phyloP scores from a whole-genome alignment of 2,113 vertebrate genomes.

The Tetrax tetrax region DNA sequence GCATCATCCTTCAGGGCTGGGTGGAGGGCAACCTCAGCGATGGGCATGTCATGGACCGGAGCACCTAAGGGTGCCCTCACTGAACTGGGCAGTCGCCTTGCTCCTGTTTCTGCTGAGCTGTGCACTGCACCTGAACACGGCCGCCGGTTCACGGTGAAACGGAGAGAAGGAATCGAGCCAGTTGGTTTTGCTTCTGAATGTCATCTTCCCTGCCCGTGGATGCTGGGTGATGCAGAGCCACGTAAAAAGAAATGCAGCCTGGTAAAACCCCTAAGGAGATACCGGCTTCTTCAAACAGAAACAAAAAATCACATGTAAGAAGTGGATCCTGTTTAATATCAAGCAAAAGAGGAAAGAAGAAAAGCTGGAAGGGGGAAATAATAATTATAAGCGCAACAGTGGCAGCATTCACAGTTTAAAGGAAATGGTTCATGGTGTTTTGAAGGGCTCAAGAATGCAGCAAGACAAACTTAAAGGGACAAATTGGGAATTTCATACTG shows the following conservation, averaged over 20 bases:
- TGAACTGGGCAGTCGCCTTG: background rate
- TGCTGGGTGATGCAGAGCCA: background rate
- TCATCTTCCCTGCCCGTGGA: background rate
- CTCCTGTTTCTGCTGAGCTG: background rate
- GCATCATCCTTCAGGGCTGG: background rate
- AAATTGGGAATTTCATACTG: background rate
- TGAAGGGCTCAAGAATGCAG: background rate
- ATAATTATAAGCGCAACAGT: background rate
- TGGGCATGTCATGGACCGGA: rapidly evolving
- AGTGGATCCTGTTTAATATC: background rate
- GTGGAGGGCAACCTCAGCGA: background rate
- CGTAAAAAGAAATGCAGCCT: background rate
- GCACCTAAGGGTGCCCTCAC: background rate
- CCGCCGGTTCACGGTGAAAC: background rate
- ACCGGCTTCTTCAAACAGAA: background rate
- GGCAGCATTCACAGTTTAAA: background rate
- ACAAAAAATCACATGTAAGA: background rate
- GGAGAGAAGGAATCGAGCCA: background rate
- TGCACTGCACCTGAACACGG: rapidly evolving
- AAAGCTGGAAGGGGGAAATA: background rate
- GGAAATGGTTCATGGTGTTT: background rate
- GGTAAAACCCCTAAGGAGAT: background rate
- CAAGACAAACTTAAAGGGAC: background rate
- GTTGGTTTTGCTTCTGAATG: background rate
- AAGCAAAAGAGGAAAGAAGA: background rate